Percentiles rank a stretch among this genome's conserved stretches.
These are phyloP conservation scores for Pseudeuparius sepicola DNA, from an alignment of 2,888 invertebrate genomes.

Conservation along the genomic window DNA sequence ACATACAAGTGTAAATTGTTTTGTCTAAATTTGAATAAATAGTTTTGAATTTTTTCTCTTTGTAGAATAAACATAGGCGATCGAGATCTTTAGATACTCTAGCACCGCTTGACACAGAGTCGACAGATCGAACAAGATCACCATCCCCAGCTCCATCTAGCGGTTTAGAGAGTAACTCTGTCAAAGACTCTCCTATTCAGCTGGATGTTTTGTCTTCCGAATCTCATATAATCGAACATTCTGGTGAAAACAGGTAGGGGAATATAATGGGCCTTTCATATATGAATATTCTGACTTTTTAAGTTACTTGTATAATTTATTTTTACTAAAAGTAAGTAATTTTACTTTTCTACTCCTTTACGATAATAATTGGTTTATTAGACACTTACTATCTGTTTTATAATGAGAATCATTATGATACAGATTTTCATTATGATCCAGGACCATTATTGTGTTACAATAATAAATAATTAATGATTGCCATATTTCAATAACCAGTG, in stretches of 20 bases:
- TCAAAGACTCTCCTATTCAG: constrained; percentile 76
- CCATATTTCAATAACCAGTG: too few species aligned
- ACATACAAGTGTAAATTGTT: constrained; percentile 26
- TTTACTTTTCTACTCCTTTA: too few species aligned
- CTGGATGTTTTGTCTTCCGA: constrained; percentile 53
- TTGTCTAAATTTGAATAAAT: constrained; percentile 2
- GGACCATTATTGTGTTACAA: too few species aligned
- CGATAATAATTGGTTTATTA: too few species aligned
- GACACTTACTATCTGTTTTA: too few species aligned
- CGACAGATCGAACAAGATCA: constrained; percentile 57
- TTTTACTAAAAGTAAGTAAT: too few species aligned
- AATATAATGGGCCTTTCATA: background rate
- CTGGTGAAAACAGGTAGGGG: constrained; percentile 29
- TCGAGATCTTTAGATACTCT: constrained; percentile 35
- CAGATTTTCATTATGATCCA: too few species aligned
- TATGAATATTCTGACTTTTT: too few species aligned
- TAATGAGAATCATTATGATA: too few species aligned
- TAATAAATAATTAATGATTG: too few species aligned
- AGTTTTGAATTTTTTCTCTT: constrained; percentile 10
- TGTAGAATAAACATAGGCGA: constrained; percentile 30
- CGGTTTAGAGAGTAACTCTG: constrained; percentile 74
- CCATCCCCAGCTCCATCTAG: constrained; percentile 85
- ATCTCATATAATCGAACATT: constrained; percentile 46
- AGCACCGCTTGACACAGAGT: constrained; percentile 39
- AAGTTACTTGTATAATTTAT: too few species aligned